phyloP scores from a whole-genome alignment of 2,113 vertebrate genomes.

The Salminus brasiliensis region DNA sequence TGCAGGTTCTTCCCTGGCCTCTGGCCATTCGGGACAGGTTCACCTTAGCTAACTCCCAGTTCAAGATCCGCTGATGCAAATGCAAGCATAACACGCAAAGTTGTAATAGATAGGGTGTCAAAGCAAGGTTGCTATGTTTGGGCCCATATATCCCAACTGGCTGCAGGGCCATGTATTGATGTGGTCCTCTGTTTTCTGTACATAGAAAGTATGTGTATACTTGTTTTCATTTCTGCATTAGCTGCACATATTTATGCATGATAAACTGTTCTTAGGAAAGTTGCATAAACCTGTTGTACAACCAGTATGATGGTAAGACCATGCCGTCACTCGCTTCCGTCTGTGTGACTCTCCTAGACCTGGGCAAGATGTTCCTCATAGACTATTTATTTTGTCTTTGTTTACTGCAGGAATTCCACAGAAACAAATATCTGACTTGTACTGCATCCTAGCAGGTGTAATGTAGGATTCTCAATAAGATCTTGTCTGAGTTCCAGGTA shows the following conservation, averaged over 20 bases:
- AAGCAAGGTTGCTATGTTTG: not conserved
- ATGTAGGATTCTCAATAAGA: no score
- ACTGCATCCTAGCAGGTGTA: not conserved
- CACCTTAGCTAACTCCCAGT: not conserved
- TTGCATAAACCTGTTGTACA: not conserved
- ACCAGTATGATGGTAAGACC: not conserved
- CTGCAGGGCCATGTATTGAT: not conserved
- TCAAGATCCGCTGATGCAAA: constrained; percentile 5
- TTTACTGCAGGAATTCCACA: not conserved
- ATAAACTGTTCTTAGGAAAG: not conserved
- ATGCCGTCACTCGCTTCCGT: not conserved
- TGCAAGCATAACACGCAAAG: not conserved
- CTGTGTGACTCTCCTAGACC: not conserved
- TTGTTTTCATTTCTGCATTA: constrained; percentile 10
- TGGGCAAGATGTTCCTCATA: not conserved
- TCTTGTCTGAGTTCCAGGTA: no score
- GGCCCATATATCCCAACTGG: not conserved
- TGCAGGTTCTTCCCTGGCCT: constrained; percentile 18
- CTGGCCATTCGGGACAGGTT: not conserved
- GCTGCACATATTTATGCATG: not conserved
- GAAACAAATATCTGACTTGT: not conserved
- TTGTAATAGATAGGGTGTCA: not conserved
- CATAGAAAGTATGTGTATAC: not conserved
- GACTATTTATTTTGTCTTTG: not conserved
- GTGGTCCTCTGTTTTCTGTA: constrained; percentile 5